Base-by-base conservation (phyloP, 2,888 invertebrate species). In the Hydraecia micacea region DNA sequence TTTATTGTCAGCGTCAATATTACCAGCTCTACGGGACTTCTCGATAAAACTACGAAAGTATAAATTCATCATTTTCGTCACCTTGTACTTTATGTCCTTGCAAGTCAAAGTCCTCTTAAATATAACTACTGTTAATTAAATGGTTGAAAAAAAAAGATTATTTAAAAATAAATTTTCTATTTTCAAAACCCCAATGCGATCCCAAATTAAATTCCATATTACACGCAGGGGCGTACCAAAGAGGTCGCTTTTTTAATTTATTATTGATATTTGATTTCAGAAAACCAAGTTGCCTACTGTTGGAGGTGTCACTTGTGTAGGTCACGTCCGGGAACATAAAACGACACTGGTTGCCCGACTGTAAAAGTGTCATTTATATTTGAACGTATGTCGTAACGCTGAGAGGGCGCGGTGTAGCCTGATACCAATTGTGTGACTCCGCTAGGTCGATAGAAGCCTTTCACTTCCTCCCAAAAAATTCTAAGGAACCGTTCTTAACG, bases 191-290 rank as follows among this genome's bases (percentile, higher is more conserved):
- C n/a, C 75, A 21, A 67, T 42, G 58, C 55, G 15, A 63, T 75
- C 46, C 52, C 32, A 71, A 76, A 71, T 81, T 62, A 32, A 67
- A 32, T 68, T 80, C 62, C 15, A 46, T 71, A 62, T 72, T 39
- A 42, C 49, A 72, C 32, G 25, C 72, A 42, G 67, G 62, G 36
- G 46, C 46, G 25, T 65, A 69, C 39, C 28, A 39, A 78, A 70
- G 67, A 60, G 49, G 39, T 73, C n/a, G 15, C 58, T 70, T 83
- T 60, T 77, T 84, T 74, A 6, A 80, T 77, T 87, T 80, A 77
- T 73, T 84, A 75, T 79, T 86, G 81, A 78, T 85, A 85, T 83
- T 81, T 83, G 71, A 81, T 78, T 87, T 83, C 74, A 77, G 74
- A 55, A 75, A 79, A 87, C 69, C 65, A 74, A 85, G 80, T 82